Evolutionary conservation across 2,113 vertebrate genomes (phyloP).

Genomic region (Lamprotornis superbus): DNA sequence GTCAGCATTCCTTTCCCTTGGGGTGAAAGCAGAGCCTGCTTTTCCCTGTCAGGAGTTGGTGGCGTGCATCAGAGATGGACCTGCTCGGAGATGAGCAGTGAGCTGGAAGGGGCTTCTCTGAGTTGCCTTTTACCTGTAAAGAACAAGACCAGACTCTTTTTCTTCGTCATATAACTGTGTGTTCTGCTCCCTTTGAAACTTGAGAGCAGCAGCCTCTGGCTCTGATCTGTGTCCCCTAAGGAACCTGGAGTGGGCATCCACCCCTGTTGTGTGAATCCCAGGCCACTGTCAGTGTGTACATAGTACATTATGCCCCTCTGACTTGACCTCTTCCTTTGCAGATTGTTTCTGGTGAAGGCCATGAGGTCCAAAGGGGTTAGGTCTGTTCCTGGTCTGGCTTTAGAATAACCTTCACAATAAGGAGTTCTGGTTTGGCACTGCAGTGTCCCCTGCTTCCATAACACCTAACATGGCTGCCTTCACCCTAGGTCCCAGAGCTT

Average conservation of each 20-base stretch:
- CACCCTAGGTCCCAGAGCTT: neutral
- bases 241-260: neutral
- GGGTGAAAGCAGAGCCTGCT: neutral
- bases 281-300: neutral
- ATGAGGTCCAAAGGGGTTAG: constrained; percentile 67
- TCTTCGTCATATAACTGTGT: neutral
- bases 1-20: neutral
- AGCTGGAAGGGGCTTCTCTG: neutral
- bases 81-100: neutral
- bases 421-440: constrained; percentile 63
- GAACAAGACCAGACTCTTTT: neutral
- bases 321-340: constrained; percentile 61
- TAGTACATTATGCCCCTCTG: constrained; percentile 32
- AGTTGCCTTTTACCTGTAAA: neutral
- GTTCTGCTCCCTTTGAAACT: neutral
- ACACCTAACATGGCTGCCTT: constrained; percentile 63
- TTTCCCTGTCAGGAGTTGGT: neutral
- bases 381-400: constrained; percentile 63
- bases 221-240: constrained; percentile 1
- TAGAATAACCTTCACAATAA: constrained; percentile 63
- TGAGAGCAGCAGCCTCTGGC: neutral
- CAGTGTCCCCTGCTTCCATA: constrained; percentile 63
- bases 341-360: constrained; percentile 69
- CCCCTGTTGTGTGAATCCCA: neutral
- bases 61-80: neutral